phyloP scores from a whole-genome alignment of 2,888 invertebrate species.

The Monopis laevigella region DNA sequence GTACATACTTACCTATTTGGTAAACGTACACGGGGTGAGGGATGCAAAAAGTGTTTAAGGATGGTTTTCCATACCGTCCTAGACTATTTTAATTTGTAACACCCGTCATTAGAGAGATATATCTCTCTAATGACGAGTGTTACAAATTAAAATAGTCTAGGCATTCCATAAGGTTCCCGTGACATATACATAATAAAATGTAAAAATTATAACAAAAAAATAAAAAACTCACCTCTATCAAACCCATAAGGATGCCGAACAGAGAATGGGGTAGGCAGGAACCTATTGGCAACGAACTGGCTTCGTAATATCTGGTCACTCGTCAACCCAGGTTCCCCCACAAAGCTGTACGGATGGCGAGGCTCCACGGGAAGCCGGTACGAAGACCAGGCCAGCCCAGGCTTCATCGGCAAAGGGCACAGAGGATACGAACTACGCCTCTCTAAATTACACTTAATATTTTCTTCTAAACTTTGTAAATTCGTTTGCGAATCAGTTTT shows the following conservation, averaged over 20 bases:
- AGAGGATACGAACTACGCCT: constrained; percentile 48
- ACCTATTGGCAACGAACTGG: constrained; percentile 44
- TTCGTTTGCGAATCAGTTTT: not conserved
- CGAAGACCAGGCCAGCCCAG: constrained; percentile 33
- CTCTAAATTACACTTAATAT: no score
- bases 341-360: constrained; percentile 34
- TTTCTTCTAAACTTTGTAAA: constrained; percentile 20
- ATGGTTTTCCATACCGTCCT: no score
- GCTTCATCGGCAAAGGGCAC: constrained; percentile 46
- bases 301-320: constrained; percentile 40
- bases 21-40: no score
- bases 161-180: no score
- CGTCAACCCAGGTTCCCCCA: constrained; percentile 43
- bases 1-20: no score
- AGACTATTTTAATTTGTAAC: no score
- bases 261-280: constrained; percentile 34
- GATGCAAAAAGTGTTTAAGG: no score
- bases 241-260: constrained; percentile 45
- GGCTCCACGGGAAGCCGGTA: constrained; percentile 34
- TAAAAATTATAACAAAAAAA: not conserved
- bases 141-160: no score
- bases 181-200: no score
- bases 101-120: no score
- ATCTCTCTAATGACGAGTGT: no score
- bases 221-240: constrained; percentile 41